phyloP scores from a whole-genome alignment of 1,140 invertebrate genomes.

The Pseudachorutes palmiensis region DNA sequence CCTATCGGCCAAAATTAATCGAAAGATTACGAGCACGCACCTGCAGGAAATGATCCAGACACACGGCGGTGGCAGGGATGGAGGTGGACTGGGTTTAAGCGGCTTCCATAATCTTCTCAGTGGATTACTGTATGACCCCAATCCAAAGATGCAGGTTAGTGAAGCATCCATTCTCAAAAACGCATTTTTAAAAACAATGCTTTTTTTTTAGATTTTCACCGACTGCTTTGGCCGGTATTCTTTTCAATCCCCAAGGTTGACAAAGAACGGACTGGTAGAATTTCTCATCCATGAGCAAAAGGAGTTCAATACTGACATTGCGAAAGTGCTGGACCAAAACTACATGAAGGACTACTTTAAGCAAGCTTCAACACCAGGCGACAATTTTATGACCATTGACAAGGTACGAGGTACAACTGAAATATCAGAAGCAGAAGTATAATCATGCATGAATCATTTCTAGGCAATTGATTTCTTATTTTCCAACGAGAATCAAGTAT shows the following conservation, averaged over 20 bases:
- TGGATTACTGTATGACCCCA: conserved; percentile 25
- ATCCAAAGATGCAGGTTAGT: conserved; percentile 3
- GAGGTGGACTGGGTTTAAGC: conserved; percentile 80
- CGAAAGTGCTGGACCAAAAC: neutral
- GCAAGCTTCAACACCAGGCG: neutral
- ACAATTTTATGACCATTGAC: conserved; percentile 17
- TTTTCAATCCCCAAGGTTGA: conserved; percentile 55
- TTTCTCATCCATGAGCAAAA: conserved; percentile 76
- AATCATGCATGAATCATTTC: neutral
- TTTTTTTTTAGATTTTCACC: conserved; percentile 27
- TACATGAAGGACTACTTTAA: conserved; percentile 48
- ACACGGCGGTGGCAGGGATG: conserved; percentile 63
- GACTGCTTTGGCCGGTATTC: conserved; percentile 54
- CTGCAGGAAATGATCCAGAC: conserved; percentile 52
- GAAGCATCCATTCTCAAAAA: neutral
- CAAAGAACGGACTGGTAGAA: conserved; percentile 64
- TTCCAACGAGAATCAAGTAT: conserved; percentile 86
- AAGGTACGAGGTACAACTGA: neutral
- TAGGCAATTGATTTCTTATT: conserved; percentile 71
- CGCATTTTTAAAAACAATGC: neutral
- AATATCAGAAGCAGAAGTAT: neutral
- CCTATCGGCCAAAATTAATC: neutral
- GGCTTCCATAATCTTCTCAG: conserved; percentile 63
- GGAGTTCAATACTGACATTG: conserved; percentile 54
- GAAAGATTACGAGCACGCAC: neutral